Percentiles rank a stretch among this genome's conserved stretches.
phyloP scores from a whole-genome alignment of 2,113 vertebrate genomes.

The Burhinus oedicnemus region DNA sequence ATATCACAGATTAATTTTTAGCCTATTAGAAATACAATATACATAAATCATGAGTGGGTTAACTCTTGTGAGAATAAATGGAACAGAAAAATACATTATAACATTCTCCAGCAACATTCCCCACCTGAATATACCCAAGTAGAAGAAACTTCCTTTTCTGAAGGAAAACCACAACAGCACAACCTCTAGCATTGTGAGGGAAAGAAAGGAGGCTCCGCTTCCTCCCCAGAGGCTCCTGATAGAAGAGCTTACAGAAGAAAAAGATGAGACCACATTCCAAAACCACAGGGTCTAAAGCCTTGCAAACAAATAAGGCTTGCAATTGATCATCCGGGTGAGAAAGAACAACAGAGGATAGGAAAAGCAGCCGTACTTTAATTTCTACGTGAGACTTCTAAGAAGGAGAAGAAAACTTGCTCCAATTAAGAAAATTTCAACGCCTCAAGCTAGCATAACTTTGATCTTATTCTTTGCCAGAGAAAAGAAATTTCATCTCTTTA shows the following conservation, averaged over 20 bases:
- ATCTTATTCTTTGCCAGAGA: conserved; percentile 23
- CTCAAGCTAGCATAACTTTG: background rate
- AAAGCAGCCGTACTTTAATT: conserved; percentile 2
- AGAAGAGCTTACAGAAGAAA: background rate
- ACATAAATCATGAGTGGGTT: background rate
- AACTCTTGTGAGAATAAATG: background rate
- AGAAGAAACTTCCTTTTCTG: background rate
- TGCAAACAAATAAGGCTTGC: background rate
- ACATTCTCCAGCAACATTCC: background rate
- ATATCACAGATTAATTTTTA: background rate
- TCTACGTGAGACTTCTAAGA: background rate
- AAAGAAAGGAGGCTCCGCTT: background rate
- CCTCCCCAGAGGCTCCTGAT: background rate
- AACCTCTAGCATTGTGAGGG: background rate
- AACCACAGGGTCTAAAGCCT: conserved; percentile 6
- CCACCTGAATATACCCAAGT: background rate
- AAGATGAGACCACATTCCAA: background rate
- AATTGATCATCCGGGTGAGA: background rate
- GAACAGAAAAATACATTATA: background rate
- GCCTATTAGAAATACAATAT: background rate
- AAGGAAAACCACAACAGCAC: background rate
- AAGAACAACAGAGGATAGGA: background rate
- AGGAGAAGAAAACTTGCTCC: conserved; percentile 17
- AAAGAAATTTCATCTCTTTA: conserved; percentile 60
- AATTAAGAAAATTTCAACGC: conserved; percentile 62